Evolutionary conservation across 2,888 invertebrate species (phyloP).

Genomic region (Drosophila paranaensis): DNA sequence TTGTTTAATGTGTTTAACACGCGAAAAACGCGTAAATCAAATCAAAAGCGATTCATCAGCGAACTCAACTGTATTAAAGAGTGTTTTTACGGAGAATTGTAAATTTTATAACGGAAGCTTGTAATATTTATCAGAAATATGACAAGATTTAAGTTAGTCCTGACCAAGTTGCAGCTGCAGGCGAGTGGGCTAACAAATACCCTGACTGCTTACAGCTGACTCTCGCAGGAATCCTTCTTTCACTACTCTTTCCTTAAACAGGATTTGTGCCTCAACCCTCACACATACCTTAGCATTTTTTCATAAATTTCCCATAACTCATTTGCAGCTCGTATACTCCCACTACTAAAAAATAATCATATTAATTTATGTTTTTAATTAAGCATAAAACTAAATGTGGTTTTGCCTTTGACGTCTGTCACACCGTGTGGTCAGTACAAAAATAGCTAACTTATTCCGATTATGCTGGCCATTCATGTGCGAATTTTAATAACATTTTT

Average conservation of each 20-base stretch:
- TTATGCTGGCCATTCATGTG: conserved; percentile 1
- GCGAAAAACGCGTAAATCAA: conserved; percentile 6
- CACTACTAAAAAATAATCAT: not conserved
- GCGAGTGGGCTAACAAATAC: not conserved
- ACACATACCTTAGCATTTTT: no score
- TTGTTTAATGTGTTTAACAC: conserved; percentile 56
- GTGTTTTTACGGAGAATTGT: not conserved
- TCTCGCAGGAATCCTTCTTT: no score
- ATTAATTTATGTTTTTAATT: conserved; percentile 23
- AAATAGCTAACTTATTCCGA: not conserved
- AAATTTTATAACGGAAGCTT: not conserved
- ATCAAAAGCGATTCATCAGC: conserved; percentile 16
- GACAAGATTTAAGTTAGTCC: not conserved
- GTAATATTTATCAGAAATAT: not conserved
- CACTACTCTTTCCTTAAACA: no score
- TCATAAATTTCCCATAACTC: no score
- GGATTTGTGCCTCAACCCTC: no score
- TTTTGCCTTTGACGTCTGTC: conserved; percentile 10
- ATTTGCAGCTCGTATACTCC: no score
- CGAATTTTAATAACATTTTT: conserved; percentile 7
- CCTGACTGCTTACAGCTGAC: no score
- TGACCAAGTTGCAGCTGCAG: not conserved
- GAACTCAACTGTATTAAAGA: conserved; percentile 1
- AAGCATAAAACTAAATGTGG: conserved; percentile 15
- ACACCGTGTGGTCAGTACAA: conserved; percentile 17